These are phyloP conservation scores for Alloscopus bannaensis DNA, from an alignment of 2,888 invertebrate species.

Conservation along the genomic window DNA sequence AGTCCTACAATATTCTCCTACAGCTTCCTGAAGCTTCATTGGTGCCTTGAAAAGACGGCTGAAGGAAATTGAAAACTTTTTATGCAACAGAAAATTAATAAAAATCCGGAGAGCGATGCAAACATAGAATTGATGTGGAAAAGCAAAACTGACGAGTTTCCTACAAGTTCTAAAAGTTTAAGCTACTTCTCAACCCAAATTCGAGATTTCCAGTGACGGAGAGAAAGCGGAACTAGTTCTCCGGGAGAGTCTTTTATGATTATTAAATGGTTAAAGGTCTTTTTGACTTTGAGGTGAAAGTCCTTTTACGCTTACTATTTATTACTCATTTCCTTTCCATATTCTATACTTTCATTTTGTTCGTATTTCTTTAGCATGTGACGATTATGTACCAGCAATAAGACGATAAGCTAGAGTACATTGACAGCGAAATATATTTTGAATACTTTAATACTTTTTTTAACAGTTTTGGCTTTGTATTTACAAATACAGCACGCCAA, in stretches of 20 bases:
- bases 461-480: too few relatives aligned
- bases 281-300: not conserved
- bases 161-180: not conserved
- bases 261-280: constrained; percentile 7
- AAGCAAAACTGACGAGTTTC: too few relatives aligned
- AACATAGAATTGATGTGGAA: too few relatives aligned
- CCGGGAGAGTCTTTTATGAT: not conserved
- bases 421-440: not conserved
- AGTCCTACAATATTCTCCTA: not conserved
- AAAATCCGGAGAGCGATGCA: not conserved
- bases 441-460: not conserved
- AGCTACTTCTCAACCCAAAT: not conserved
- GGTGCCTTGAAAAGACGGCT: not conserved
- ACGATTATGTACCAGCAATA: not conserved
- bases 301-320: not conserved
- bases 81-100: not conserved
- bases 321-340: not conserved
- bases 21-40: not conserved
- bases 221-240: not conserved
- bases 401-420: not conserved
- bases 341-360: not conserved
- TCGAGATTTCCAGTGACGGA: not conserved
- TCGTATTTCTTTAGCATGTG: not conserved
- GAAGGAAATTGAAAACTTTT: not conserved
- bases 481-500: too few relatives aligned